Percentiles rank a stretch among this genome's conserved stretches.
Conservation (phyloP, 2,888 invertebrate species). For the Leptinotarsa haldemani region DNA sequence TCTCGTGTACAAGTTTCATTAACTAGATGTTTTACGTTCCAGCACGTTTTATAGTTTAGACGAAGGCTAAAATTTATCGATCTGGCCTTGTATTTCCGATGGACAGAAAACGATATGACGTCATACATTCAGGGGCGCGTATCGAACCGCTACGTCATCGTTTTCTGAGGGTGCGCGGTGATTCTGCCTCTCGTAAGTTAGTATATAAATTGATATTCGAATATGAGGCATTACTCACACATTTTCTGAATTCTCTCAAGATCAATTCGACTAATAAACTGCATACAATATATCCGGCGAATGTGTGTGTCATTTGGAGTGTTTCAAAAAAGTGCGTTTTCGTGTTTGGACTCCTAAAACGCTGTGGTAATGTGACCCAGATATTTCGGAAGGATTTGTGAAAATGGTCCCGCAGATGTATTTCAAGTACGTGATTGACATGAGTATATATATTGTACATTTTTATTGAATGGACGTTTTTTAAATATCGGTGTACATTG, state of each 20-base stretch:
- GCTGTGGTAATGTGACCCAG: constrained; percentile 26
- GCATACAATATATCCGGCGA: background rate
- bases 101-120: constrained; percentile 40
- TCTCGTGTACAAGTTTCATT: too few relatives aligned
- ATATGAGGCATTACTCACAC: constrained; percentile 34
- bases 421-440: constrained; percentile 23
- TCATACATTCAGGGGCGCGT: constrained; percentile 47
- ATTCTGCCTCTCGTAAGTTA: constrained; percentile 38
- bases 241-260: constrained; percentile 20
- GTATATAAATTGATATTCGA: constrained; percentile 36
- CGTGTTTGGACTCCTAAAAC: background rate
- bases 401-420: constrained; percentile 24
- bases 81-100: constrained; percentile 4
- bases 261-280: too few relatives aligned
- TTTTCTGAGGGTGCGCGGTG: constrained; percentile 45
- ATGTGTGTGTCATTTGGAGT: background rate
- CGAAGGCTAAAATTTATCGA: background rate
- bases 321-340: background rate
- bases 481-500: constrained; percentile 8
- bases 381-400: constrained; percentile 31
- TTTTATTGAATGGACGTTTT: background rate
- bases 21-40: background rate
- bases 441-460: background rate
- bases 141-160: constrained; percentile 53
- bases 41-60: background rate